phyloP scores from a whole-genome alignment of 2,797 vertebrate species.

The Benthosema pterotum region DNA sequence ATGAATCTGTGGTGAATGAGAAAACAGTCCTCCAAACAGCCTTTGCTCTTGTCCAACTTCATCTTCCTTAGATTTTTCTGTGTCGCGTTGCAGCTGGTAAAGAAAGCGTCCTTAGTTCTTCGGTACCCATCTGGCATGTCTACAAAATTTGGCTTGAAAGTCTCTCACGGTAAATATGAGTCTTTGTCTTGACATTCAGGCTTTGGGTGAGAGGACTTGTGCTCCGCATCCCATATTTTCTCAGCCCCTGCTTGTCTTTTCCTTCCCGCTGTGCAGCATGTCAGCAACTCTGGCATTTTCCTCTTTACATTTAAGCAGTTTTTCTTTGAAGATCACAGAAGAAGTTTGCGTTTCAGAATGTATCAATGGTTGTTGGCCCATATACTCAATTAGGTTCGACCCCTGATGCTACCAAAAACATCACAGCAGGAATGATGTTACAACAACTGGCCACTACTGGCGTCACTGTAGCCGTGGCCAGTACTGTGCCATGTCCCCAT shows the following conservation, averaged over 20 bases:
- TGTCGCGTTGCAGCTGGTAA: background rate
- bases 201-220: background rate
- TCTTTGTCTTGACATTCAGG: constrained; percentile 11
- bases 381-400: constrained; percentile 7
- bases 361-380: constrained; percentile 43
- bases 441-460: background rate
- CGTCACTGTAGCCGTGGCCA: constrained; percentile 97
- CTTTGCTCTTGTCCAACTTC: background rate
- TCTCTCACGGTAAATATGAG: constrained; percentile 22
- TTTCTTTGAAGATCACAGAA: constrained; percentile 34
- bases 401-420: background rate
- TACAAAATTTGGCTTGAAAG: constrained; percentile 66
- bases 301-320: constrained; percentile 76
- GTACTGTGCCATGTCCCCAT: constrained; percentile 98
- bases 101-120: constrained; percentile 1
- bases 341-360: constrained; percentile 27
- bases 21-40: background rate
- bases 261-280: constrained; percentile 13
- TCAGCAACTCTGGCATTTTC: constrained; percentile 40
- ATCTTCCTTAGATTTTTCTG: background rate
- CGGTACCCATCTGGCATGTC: constrained; percentile 73
- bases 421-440: background rate
- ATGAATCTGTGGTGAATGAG: background rate
- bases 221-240: background rate
- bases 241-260: constrained; percentile 4